phyloP scores from a whole-genome alignment of 2,888 invertebrate species.

The Eristalinus aeneus region DNA sequence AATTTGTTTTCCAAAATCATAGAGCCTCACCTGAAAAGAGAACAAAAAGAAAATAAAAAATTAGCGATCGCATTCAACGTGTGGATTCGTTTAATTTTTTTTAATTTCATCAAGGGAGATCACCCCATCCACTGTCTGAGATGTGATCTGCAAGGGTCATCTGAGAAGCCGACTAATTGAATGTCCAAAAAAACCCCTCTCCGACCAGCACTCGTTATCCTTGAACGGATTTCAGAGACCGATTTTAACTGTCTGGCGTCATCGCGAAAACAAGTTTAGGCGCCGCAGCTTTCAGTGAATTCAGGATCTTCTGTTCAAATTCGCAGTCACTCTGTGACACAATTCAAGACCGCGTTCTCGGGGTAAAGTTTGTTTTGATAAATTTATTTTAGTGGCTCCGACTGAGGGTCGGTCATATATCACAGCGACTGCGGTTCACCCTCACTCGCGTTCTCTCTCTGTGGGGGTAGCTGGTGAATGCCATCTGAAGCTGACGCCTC shows the following conservation, averaged over 20 bases:
- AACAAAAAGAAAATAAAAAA: constrained; percentile 9
- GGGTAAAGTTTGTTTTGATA: neutral
- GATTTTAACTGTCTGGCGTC: neutral
- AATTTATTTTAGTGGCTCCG: constrained; percentile 27
- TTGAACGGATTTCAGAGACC: constrained; percentile 40
- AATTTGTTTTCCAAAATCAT: neutral
- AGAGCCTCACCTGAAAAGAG: constrained; percentile 43
- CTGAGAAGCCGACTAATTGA: constrained; percentile 23
- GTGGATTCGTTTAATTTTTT: neutral
- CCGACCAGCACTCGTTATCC: constrained; percentile 36
- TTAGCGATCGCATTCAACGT: neutral
- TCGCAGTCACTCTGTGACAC: constrained; percentile 25
- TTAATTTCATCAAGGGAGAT: neutral
- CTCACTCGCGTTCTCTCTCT: constrained; percentile 5
- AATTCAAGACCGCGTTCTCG: constrained; percentile 29
- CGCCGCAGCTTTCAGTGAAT: constrained; percentile 40
- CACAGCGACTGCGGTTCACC: constrained; percentile 43
- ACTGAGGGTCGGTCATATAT: constrained; percentile 38
- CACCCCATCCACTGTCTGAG: neutral
- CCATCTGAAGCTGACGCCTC: constrained; percentile 30
- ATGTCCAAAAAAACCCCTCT: constrained; percentile 10
- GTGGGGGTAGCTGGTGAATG: constrained; percentile 47
- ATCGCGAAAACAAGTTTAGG: constrained; percentile 46
- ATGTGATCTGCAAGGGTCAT: neutral
- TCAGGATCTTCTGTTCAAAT: constrained; percentile 31